Evolutionary conservation across 1,140 invertebrate species (phyloP).

Genomic region (Sitobion miscanthi): DNA sequence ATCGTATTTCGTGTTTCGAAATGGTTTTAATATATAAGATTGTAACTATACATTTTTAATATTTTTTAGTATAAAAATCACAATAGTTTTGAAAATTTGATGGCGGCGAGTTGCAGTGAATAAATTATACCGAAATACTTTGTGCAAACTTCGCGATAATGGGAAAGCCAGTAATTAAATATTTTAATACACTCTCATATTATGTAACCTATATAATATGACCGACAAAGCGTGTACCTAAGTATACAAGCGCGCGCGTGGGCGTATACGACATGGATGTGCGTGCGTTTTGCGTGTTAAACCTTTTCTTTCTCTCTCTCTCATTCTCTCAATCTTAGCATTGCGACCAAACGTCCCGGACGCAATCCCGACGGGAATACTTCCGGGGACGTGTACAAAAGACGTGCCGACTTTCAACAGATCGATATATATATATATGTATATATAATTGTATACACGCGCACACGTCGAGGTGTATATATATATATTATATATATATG

Average conservation of each 20-base stretch:
- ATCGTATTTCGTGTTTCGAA: neutral
- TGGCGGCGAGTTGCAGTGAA: neutral
- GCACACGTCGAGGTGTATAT: neutral
- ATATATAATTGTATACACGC: neutral
- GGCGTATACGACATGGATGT: neutral
- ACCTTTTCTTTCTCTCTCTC: neutral
- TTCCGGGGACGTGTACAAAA: constrained; percentile 51
- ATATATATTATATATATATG: neutral
- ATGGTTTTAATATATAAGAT: neutral
- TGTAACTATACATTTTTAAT: too few relatives aligned
- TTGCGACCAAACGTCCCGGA: constrained; percentile 25
- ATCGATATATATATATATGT: constrained; percentile 25
- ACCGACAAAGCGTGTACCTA: neutral
- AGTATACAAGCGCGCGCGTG: neutral
- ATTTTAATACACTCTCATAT: neutral
- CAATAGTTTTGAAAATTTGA: neutral
- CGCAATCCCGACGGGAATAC: constrained; percentile 46
- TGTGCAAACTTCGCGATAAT: neutral
- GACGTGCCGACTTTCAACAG: constrained; percentile 53
- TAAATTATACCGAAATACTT: neutral
- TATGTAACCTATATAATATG: neutral
- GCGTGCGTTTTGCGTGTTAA: neutral
- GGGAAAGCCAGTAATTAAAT: neutral
- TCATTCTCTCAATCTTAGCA: neutral
- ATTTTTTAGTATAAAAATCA: neutral